phyloP scores from a whole-genome alignment of 2,113 vertebrate species.

The Tor tambroides region DNA sequence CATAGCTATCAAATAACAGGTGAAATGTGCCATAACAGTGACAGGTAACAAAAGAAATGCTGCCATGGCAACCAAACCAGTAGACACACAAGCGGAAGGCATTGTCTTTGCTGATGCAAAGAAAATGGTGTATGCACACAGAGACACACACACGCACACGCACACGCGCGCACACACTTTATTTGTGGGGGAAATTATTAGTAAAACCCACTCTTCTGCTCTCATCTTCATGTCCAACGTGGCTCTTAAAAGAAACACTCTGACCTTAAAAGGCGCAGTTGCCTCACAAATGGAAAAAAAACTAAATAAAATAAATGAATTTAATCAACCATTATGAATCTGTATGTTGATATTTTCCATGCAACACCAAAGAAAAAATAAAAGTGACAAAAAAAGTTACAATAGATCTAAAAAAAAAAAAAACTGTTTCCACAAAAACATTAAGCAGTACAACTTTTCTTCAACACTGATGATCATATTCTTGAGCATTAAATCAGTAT shows the following conservation, averaged over 20 bases:
- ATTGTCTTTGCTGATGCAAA: constrained; percentile 33
- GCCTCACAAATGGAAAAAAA: constrained; percentile 58
- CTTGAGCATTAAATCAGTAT: neutral
- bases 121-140: constrained; percentile 1
- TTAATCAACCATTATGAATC: no score
- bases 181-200: constrained; percentile 52
- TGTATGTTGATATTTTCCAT: no score
- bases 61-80: constrained; percentile 75
- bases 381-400: neutral
- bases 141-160: neutral
- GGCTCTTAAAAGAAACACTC: constrained; percentile 57
- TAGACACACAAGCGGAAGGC: constrained; percentile 38
- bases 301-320: neutral
- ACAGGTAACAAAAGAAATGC: constrained; percentile 67
- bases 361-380: no score
- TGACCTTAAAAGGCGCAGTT: neutral
- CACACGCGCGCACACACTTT: constrained; percentile 47
- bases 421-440: no score
- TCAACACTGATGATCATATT: neutral
- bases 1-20: constrained; percentile 5
- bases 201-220: neutral
- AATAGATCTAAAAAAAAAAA: neutral
- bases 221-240: constrained; percentile 51
- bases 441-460: neutral
- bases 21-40: constrained; percentile 52